Conservation (phyloP, 2,888 invertebrate species). For the Drosophila meridionalis region DNA sequence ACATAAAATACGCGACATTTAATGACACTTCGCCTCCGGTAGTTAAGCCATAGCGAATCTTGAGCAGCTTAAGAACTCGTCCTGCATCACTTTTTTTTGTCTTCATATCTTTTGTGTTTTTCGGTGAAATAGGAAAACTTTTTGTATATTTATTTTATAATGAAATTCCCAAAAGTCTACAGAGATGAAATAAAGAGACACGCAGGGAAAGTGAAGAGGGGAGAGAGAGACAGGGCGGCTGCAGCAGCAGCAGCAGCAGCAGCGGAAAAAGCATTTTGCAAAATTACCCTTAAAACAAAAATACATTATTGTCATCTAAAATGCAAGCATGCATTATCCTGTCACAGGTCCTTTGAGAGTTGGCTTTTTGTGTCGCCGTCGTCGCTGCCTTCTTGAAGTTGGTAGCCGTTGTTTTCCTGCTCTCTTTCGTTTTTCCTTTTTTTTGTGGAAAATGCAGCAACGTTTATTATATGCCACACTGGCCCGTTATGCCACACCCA, state of each 20-base stretch:
- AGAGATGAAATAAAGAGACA: constrained; percentile 47
- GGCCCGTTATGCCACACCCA: constrained; percentile 26
- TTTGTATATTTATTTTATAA: constrained; percentile 72
- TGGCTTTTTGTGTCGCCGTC: constrained; percentile 69
- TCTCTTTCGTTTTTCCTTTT: constrained; percentile 4
- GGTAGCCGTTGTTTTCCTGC: constrained; percentile 21
- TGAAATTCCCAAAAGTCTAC: constrained; percentile 75
- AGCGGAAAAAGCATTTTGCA: constrained; percentile 78
- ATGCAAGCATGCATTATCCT: constrained; percentile 84
- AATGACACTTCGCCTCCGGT: constrained; percentile 31
- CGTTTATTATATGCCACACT: constrained; percentile 72
- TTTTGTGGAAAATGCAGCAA: constrained; percentile 52
- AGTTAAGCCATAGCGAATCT: constrained; percentile 25
- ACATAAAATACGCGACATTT: constrained; percentile 49
- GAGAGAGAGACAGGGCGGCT: neutral
- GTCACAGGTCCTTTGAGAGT: constrained; percentile 84
- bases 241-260: constrained; percentile 25
- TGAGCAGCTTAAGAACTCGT: constrained; percentile 38
- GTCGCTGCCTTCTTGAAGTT: constrained; percentile 42
- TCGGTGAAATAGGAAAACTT: constrained; percentile 65
- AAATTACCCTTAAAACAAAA: constrained; percentile 82
- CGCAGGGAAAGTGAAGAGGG: neutral
- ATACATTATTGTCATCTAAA: constrained; percentile 84
- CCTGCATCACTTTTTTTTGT: constrained; percentile 34
- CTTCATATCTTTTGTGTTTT: constrained; percentile 62